Evolutionary conservation across 2,113 vertebrate species (phyloP), one percentile per base, ranked within the genome.

Genomic region (Mesoclemmys tuberculata): DNA sequence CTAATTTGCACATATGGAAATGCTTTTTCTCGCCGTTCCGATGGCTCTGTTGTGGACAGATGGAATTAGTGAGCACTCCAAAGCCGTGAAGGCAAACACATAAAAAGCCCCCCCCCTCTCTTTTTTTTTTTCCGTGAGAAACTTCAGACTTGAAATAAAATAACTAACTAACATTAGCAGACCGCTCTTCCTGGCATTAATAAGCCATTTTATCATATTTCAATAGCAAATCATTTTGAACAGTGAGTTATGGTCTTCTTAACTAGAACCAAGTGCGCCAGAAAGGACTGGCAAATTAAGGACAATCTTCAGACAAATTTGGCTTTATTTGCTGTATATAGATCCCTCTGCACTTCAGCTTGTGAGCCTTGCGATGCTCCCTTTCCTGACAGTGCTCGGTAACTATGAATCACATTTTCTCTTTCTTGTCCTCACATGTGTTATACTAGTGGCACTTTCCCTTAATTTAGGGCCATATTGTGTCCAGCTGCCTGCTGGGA

Each of bases 1-100:
- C 98, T 99, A 99, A 99, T 99, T 99, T 99, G 98, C 99, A 99
- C 99, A 99, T 99, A 99, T 99, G 99, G 99, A 99, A 99, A 99
- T 98, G 98, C 98, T 99, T 99, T 99, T 98, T 99, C 98, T 99
- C 99, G 98, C 98, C 95, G 98, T 98, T 97, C 98, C 95, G 93
- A 98, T 98, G 99, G 98, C 99, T 99, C 99, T 99, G 99, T 98
- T 99, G 99, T 99, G 99, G 99, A 99, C 99, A 99, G 99, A 99
- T 99, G 99, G 99, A 99, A 99, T 99, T 99, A 99, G 99, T 97
- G 98, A 99, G 99, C 98, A 98, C 98, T 99, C 99, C 98, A 98
- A 99, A 99, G 98, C 99, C 98, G 99, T 98, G 99, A 99, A 99
- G 98, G 98, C 98, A 99, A 99, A 99, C 99, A 99, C 99, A 99